phyloP scores from a whole-genome alignment of 2,797 vertebrate species.

The Eulemur mongoz region DNA sequence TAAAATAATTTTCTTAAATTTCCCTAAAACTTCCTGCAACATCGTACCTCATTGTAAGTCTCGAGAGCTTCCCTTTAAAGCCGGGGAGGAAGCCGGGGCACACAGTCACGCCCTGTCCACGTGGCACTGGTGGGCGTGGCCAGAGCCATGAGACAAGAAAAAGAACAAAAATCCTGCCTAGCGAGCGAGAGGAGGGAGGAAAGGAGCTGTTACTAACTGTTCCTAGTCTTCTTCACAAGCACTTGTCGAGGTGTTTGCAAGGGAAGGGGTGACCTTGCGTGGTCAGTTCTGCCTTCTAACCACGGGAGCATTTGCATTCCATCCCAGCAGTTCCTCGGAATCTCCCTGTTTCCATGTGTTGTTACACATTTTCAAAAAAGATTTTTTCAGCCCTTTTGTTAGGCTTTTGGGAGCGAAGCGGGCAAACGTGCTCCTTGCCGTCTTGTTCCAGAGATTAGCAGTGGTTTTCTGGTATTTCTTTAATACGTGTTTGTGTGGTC shows the following conservation, averaged over 20 bases:
- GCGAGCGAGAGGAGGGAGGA: background rate
- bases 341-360: background rate
- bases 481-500: too few species aligned
- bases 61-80: background rate
- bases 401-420: background rate
- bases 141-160: background rate
- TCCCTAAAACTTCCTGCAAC: background rate
- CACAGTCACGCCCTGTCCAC: accelerated
- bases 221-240: background rate
- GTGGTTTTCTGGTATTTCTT: background rate
- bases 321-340: background rate
- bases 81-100: background rate
- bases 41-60: background rate
- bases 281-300: background rate
- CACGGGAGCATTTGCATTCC: background rate
- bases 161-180: background rate
- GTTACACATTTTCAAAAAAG: background rate
- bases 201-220: background rate
- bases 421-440: accelerated
- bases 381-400: background rate
- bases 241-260: background rate
- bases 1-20: background rate
- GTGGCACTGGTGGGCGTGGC: background rate
- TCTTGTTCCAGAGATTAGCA: background rate
- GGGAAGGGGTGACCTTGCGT: too few species aligned